These are phyloP conservation scores for Labia minor DNA, from an alignment of 2,888 invertebrate species.

Conservation along the genomic window DNA sequence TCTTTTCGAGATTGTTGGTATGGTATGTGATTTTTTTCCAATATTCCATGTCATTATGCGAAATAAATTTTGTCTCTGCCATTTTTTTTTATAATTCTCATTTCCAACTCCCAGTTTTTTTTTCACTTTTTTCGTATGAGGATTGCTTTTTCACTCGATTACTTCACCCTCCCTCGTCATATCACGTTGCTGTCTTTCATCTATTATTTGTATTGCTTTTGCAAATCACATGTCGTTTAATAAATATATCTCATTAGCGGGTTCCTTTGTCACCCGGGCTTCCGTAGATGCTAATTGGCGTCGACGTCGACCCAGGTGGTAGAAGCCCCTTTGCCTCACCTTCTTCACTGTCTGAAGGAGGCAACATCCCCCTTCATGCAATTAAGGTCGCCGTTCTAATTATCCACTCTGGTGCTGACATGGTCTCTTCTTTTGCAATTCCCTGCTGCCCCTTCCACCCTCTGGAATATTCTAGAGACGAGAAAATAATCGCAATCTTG, in stretches of 20 bases:
- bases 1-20: no score
- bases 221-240: neutral
- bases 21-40: no score
- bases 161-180: no score
- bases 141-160: no score
- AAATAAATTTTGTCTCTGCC: no score
- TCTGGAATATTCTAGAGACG: neutral
- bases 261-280: neutral
- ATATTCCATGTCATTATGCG: no score
- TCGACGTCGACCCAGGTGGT: neutral
- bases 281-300: neutral
- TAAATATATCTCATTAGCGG: slow-evolving; percentile 7
- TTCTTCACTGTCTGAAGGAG: neutral
- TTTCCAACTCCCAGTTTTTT: no score
- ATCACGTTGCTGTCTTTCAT: no score
- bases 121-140: no score
- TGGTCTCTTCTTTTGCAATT: neutral
- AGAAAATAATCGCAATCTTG: slow-evolving; percentile 2
- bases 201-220: neutral
- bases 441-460: neutral
- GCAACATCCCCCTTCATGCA: neutral
- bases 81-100: no score
- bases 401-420: slow-evolving; percentile 7
- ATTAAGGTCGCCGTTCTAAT: slow-evolving; percentile 13
- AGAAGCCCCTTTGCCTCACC: neutral